Base-by-base conservation (phyloP, 2,797 vertebrate genomes). In the Acanthurus lineatus region DNA sequence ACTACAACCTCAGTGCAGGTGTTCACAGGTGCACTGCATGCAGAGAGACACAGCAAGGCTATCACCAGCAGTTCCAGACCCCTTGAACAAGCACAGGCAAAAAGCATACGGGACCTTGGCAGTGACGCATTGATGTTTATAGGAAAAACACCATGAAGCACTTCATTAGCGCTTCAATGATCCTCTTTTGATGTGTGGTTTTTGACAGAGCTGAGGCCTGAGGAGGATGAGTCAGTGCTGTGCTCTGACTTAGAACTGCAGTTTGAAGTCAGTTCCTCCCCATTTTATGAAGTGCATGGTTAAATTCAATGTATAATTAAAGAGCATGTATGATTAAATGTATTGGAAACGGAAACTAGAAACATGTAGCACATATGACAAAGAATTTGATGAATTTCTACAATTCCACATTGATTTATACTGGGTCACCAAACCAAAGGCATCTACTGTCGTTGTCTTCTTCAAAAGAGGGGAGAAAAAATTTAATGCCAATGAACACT, bases 1-100 rank as follows among this genome's bases (percentile, higher is more conserved):
- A 79, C 79, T 84, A 79, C 89, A 91, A 91, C 85, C 89, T 83
- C 76, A 70, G 85, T 92, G 94, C 93, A 96, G 95, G 94, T 96
- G 94, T 94, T 92, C 93, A 84, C 90, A 95, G 92, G 90, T 94
- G 94, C 51, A 65, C 32, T 68, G 49, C 53, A 51, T 6, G 22
- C 35, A 69, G 15, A 70, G 5, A 58, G 57, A 76, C 86, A 76
- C 70, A 73, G 79, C 81, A 84, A 75, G 73, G 74, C 84, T 83
- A 76, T 88, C 93, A 92, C 93, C 87, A 90, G 93, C 92, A 89
- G 79, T 85, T 83, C 56, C 71, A 86, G 87, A 90, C 28, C 28
- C 4, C 28, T 32, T 32, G 28, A 79, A 91, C 86, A 92, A 90
- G 92, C 90, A 88, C 86, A 91, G 90, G 89, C 80, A 83, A 91